Percentiles rank a stretch among this genome's conserved stretches.
phyloP scores from a whole-genome alignment of 2,888 invertebrate genomes.

The Sinopyrophorus schimmeli region DNA sequence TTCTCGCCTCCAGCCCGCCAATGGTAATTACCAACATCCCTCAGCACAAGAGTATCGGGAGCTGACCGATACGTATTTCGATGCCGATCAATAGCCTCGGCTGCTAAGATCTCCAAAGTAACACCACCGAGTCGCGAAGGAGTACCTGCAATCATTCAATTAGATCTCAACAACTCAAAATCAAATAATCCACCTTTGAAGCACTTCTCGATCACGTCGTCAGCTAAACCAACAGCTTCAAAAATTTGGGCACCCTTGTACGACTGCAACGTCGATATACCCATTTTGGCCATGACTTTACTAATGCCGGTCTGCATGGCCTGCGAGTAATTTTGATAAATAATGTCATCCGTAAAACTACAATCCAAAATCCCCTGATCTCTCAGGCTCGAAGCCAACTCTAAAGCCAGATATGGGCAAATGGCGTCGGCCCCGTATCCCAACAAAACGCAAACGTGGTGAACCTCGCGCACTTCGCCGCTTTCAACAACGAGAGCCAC shows the following conservation, averaged over 20 bases:
- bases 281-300: constrained; percentile 99
- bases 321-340: constrained; percentile 85
- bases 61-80: constrained; percentile 71
- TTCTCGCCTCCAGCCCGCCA: constrained; percentile 98
- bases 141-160: constrained; percentile 53
- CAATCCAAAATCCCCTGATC: constrained; percentile 83
- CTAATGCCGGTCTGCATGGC: constrained; percentile 62
- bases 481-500: constrained; percentile 94
- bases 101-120: constrained; percentile 83
- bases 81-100: constrained; percentile 83
- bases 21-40: constrained; percentile 89
- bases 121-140: constrained; percentile 83
- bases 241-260: constrained; percentile 99
- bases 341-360: constrained; percentile 73
- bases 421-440: constrained; percentile 98
- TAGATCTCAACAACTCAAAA: neutral
- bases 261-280: constrained; percentile 96
- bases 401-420: constrained; percentile 95
- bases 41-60: constrained; percentile 72
- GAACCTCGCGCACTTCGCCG: constrained; percentile 94
- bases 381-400: constrained; percentile 84
- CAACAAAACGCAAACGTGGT: constrained; percentile 93
- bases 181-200: constrained; percentile 68
- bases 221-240: constrained; percentile 93
- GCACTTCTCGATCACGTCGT: constrained; percentile 92